Base-by-base conservation (phyloP, 2,113 vertebrate genomes). In the Speoplatyrhinus poulsoni region DNA sequence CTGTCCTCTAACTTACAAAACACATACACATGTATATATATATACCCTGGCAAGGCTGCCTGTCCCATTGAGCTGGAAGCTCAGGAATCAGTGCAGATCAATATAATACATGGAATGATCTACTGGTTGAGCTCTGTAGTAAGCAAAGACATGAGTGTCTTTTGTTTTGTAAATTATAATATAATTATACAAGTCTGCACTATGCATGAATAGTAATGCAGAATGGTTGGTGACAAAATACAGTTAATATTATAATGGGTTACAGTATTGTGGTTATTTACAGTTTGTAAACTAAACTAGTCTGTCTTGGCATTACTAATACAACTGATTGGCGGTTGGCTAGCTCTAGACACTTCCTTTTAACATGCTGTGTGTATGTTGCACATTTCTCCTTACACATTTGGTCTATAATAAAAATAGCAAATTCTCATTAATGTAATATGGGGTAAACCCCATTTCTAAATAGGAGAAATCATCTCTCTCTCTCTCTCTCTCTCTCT, bases 241-340 rank as follows among this genome's bases (percentile, higher is more conserved):
- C 15, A 57, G 6, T 50, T 60, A 54, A 4, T 17, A 60, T 49
- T 60, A 26, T 8, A 16, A 17, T 3, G 57, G 17, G 17, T 60
- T 61, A 15, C 3, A 61, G 60, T 7, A 68, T 64, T 54, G 70
- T 69, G 33, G 48, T 54, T 79, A 67, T 67, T 70, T 56, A 33
- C 83, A 81, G 65, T 67, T 72, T 67, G 67, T 26, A 53, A 70
- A 59, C 60, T 36, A 70, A 60, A 41, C 52, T 73, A 63, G 60
- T 61, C 15, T 62, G 12, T 72, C 36, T 76, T 81, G 80, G 80
- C 80, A 77, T 17, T 16, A 1, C 8, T 54, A 63, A 52, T 55
- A 64, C 74, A 83, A 46, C 62, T 80, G 55, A 73, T 78, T 76
- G 69, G 67, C 65, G 48, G 48, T 75, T 76, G 65, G 67, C 70